Conservation (phyloP, 37 sponge, comb jelly and placozoan genomes). For the Diacarnus erythraeanus region DNA sequence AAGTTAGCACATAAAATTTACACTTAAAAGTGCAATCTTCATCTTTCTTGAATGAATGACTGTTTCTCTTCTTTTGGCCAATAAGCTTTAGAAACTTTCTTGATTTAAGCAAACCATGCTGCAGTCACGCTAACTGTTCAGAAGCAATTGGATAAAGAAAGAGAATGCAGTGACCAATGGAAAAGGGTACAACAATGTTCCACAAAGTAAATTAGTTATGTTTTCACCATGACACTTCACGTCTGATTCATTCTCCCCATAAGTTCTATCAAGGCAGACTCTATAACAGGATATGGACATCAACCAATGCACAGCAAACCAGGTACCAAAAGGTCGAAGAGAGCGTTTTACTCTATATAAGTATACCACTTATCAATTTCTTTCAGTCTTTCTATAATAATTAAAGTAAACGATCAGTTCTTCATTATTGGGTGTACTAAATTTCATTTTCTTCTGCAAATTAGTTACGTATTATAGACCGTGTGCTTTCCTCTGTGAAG, state of each 20-base stretch:
- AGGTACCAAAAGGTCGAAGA: slow-evolving; percentile 13
- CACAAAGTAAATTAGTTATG: neutral
- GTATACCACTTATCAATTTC: neutral
- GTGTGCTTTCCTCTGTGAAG: too few relatives aligned
- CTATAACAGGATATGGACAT: slow-evolving; percentile 10
- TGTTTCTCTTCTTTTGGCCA: neutral
- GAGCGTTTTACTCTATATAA: neutral
- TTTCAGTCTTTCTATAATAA: neutral
- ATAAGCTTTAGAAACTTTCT: slow-evolving; percentile 11
- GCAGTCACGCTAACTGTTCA: slow-evolving; percentile 15
- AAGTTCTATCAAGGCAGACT: neutral
- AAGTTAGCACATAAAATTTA: slow-evolving; percentile 27
- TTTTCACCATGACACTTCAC: neutral
- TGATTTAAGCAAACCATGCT: neutral
- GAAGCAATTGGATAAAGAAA: slow-evolving; percentile 42
- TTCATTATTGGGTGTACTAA: too few relatives aligned
- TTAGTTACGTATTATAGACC: too few relatives aligned
- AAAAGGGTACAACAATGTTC: neutral
- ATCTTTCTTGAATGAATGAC: neutral
- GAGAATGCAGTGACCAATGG: slow-evolving; percentile 13
- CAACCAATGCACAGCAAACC: slow-evolving; percentile 39
- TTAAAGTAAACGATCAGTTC: too few relatives aligned
- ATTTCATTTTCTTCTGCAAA: too few relatives aligned
- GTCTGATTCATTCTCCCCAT: neutral
- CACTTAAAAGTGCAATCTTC: slow-evolving; percentile 4